Evolutionary conservation across 2,113 vertebrate species (phyloP).

Genomic region (Mohoua ochrocephala): DNA sequence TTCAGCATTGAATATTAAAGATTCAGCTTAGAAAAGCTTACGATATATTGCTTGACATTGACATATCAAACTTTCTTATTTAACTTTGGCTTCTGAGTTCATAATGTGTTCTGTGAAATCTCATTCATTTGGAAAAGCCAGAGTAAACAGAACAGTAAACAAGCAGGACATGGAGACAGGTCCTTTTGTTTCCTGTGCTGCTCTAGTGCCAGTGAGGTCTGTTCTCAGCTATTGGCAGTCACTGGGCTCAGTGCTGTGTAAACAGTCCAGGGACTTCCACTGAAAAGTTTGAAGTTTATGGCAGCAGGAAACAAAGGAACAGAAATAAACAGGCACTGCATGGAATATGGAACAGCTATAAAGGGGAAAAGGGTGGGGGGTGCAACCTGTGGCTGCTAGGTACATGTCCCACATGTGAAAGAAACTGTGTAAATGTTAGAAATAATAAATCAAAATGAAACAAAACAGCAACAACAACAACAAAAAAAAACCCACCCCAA

Average conservation of each 20-base stretch:
- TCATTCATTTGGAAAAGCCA: not conserved
- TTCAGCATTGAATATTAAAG: not conserved
- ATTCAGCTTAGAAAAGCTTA: not conserved
- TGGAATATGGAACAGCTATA: not conserved
- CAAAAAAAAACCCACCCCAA: too few relatives aligned
- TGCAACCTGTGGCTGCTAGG: not conserved
- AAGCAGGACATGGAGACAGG: not conserved
- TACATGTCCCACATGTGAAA: not conserved
- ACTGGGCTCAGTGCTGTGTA: not conserved
- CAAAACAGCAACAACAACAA: not conserved
- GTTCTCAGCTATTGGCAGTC: not conserved
- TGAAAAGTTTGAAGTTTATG: not conserved
- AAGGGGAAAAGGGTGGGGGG: not conserved
- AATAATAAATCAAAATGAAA: not conserved
- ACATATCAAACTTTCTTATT: not conserved
- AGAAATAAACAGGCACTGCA: not conserved
- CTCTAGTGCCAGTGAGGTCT: not conserved
- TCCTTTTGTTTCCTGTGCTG: not conserved
- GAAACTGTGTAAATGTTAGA: not conserved
- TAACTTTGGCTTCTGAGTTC: not conserved
- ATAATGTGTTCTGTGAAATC: not conserved
- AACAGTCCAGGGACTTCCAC: not conserved
- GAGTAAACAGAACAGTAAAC: not conserved
- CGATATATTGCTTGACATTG: not conserved
- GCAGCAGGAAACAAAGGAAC: not conserved